These are phyloP conservation scores for western clawed frog (Xenopus tropicalis) DNA, from an alignment of 2,113 vertebrate species.

Conservation along the genomic window UCB_Xtro_10.0 CM004452.2:29642001-29642500, in stretches of 20 bases:
- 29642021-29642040: too few species aligned
- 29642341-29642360: constrained; percentile 20
- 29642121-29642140: background rate
- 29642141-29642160: background rate
- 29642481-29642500: constrained; percentile 56
- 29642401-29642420: constrained; percentile 20
- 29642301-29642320: constrained; percentile 12
- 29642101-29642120: background rate
- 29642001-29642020: too few species aligned
- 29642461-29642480: constrained; percentile 73
- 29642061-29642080: too few species aligned
- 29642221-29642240: constrained; percentile 38
- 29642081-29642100: too few species aligned
- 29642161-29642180: constrained; percentile 19
- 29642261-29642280: constrained; percentile 44
- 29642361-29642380: background rate
- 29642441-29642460: constrained; percentile 30
- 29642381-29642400: too few species aligned
- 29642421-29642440: constrained; percentile 53
- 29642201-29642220: constrained; percentile 51
- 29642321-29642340: constrained; percentile 25
- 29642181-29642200: constrained; percentile 42
- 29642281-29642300: constrained; percentile 10
- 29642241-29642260: constrained; percentile 50
- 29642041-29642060: too few species aligned